phyloP scores from a whole-genome alignment of 2,113 vertebrate genomes.

The Syngnathus typhle region DNA sequence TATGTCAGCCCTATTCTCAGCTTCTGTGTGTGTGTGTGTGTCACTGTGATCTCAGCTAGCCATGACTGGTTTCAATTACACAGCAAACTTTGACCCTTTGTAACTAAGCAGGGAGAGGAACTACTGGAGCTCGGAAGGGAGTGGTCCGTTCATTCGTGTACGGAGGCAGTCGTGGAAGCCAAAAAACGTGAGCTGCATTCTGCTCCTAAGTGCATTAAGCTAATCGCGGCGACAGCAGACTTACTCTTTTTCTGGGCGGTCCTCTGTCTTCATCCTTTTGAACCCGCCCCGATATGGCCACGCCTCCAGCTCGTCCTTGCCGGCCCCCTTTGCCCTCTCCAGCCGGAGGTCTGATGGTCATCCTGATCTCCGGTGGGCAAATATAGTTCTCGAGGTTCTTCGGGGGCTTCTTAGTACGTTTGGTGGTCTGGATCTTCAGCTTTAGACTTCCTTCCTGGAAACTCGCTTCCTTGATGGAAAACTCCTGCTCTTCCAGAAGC shows the following conservation, averaged over 20 bases:
- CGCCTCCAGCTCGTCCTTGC: slow-evolving; percentile 77
- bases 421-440: slow-evolving; percentile 97
- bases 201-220: background rate
- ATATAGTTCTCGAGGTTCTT: slow-evolving; percentile 99
- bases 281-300: slow-evolving; percentile 75
- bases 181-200: background rate
- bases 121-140: slow-evolving; percentile 20
- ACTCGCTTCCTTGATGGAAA: slow-evolving; percentile 99
- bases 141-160: background rate
- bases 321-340: slow-evolving; percentile 78
- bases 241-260: slow-evolving; percentile 91
- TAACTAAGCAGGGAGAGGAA: slow-evolving; percentile 48
- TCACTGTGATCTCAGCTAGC: slow-evolving; percentile 52
- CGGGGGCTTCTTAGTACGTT: slow-evolving; percentile 95
- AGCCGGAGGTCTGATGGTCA: slow-evolving; percentile 87
- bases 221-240: slow-evolving; percentile 14
- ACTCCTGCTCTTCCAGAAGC: slow-evolving; percentile 90
- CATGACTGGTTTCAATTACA: slow-evolving; percentile 65
- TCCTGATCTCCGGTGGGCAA: slow-evolving; percentile 96
- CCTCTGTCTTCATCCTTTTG: slow-evolving; percentile 85
- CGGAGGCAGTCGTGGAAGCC: too few species aligned
- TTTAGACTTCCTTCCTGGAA: slow-evolving; percentile 97
- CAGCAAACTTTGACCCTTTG: slow-evolving; percentile 69
- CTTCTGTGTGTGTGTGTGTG: slow-evolving; percentile 38
- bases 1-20: slow-evolving; percentile 66